Conservation (phyloP, 92 coral and sea anemone genomes). For the Parazoanthus darwini region DNA sequence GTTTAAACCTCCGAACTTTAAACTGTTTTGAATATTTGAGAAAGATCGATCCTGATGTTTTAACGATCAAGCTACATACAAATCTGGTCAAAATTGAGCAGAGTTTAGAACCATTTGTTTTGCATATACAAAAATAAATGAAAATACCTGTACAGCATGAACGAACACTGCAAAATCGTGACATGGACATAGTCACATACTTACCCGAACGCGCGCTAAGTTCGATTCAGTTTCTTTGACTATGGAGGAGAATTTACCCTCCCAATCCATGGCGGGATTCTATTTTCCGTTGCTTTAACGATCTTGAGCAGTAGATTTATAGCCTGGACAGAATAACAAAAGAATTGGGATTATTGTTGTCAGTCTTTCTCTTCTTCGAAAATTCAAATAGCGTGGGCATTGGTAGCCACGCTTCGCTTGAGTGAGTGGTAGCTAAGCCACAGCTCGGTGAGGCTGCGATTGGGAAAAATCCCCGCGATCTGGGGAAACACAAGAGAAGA, state of each 20-base stretch:
- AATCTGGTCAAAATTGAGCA: neutral
- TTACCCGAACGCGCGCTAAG: constrained; percentile 82
- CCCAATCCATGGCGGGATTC: constrained; percentile 79
- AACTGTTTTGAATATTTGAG: too few relatives aligned
- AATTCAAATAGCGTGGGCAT: constrained; percentile 37
- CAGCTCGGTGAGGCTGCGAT: too few relatives aligned
- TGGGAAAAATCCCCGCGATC: too few relatives aligned
- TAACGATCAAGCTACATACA: neutral
- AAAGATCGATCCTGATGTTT: neutral
- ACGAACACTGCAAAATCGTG: neutral
- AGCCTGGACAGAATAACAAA: constrained; percentile 9
- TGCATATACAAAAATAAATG: too few relatives aligned
- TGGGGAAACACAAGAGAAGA: too few relatives aligned
- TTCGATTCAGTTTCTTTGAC: constrained; percentile 92
- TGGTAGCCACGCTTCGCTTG: constrained; percentile 38
- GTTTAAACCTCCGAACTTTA: neutral
- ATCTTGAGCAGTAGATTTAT: neutral
- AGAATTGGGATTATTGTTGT: constrained; percentile 16
- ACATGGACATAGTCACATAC: constrained; percentile 47
- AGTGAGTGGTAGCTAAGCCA: constrained; percentile 13
- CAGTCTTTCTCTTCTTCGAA: neutral
- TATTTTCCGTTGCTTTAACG: constrained; percentile 7
- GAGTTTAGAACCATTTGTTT: too few relatives aligned
- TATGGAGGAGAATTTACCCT: constrained; percentile 85
- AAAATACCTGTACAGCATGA: neutral